Conservation (phyloP, 2,113 vertebrate species). For the Heteronetta atricapilla region DNA sequence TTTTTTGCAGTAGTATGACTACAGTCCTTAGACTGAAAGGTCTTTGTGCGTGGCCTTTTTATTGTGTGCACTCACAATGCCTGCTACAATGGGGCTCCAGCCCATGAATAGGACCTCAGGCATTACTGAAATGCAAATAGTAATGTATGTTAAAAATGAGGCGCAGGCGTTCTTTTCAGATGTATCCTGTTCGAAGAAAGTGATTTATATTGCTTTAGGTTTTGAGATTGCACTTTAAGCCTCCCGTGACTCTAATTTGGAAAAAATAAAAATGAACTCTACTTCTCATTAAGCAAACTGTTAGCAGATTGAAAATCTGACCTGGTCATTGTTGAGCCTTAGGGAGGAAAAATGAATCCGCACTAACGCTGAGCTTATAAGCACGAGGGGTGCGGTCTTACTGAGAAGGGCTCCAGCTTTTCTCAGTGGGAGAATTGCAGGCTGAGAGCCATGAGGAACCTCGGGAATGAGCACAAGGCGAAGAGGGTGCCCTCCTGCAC, state of each 20-base stretch:
- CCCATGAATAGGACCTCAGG: background rate
- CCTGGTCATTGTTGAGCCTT: background rate
- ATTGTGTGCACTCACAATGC: background rate
- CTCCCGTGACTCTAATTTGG: background rate
- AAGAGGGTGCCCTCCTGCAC: background rate
- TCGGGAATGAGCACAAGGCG: background rate
- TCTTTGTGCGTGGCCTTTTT: background rate
- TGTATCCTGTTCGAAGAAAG: background rate
- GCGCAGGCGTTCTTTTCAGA: background rate
- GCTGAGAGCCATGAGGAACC: background rate
- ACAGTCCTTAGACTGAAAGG: background rate
- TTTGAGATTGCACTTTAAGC: accelerated
- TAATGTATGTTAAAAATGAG: background rate
- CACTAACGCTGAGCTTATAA: background rate
- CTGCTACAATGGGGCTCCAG: background rate
- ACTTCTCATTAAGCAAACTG: background rate
- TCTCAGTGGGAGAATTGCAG: background rate
- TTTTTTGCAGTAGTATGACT: background rate
- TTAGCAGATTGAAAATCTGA: background rate
- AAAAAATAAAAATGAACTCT: background rate
- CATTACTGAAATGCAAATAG: background rate
- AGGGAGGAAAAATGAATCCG: background rate
- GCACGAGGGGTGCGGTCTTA: too few relatives aligned
- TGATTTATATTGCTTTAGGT: background rate
- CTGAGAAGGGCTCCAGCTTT: background rate